phyloP scores from a whole-genome alignment of 2,888 invertebrate genomes.

The Cryptocephalus moraei region DNA sequence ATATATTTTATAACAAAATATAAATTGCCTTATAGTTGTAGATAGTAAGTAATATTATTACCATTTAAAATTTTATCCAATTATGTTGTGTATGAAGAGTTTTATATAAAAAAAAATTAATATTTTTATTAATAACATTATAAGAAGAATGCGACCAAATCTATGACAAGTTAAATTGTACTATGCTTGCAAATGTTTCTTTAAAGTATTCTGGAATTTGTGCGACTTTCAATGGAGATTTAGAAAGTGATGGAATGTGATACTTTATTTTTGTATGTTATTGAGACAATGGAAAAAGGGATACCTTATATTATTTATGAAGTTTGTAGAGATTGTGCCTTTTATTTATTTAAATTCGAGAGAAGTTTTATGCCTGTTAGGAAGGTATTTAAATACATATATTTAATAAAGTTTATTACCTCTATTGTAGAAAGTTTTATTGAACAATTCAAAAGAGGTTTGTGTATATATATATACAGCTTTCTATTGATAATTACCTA shows the following conservation, averaged over 20 bases:
- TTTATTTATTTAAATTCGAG: conserved; percentile 35
- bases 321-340: conserved; percentile 36
- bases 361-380: conserved; percentile 26
- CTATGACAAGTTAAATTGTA: conserved; percentile 12
- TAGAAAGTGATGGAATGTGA: conserved; percentile 33
- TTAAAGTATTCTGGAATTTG: background rate
- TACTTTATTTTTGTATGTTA: conserved; percentile 39
- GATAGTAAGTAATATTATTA: conserved; percentile 16
- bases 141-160: conserved; percentile 21
- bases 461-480: too few species aligned
- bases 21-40: conserved; percentile 31
- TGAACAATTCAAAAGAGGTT: too few species aligned
- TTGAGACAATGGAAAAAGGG: conserved; percentile 21
- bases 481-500: too few species aligned
- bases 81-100: conserved; percentile 20
- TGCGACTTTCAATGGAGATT: conserved; percentile 12
- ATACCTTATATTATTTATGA: conserved; percentile 25
- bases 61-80: conserved; percentile 14
- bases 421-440: conserved; percentile 20
- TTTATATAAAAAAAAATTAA: conserved; percentile 20
- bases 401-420: conserved; percentile 30
- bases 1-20: conserved; percentile 27
- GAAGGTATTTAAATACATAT: conserved; percentile 19
- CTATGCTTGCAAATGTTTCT: too few species aligned
- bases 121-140: conserved; percentile 17